Conservation (phyloP, 1,140 invertebrate species). For the Heliconius melpomene region DNA sequence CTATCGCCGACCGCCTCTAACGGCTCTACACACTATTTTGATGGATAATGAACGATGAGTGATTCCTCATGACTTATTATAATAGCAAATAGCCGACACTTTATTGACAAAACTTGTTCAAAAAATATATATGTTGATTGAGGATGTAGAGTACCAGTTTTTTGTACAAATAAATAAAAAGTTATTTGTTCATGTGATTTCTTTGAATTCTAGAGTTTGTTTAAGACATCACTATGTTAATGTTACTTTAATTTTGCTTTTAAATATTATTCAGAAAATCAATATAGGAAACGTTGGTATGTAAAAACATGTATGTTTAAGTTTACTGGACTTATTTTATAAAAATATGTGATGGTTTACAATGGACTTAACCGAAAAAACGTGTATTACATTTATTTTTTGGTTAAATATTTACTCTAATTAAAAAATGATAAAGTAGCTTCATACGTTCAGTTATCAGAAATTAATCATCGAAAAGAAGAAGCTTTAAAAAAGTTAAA, state of each 20-base stretch:
- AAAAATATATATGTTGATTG: constrained; percentile 21
- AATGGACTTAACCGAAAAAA: not conserved
- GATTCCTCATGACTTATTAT: constrained; percentile 54
- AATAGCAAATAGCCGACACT: constrained; percentile 58
- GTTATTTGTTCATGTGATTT: constrained; percentile 11
- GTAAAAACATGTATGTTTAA: not conserved
- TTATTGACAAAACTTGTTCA: constrained; percentile 50
- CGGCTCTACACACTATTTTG: constrained; percentile 33
- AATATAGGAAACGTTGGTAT: not conserved
- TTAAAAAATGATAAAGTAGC: no score
- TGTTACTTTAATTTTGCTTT: constrained; percentile 13
- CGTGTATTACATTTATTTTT: no score
- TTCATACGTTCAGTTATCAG: no score
- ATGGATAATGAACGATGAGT: constrained; percentile 59
- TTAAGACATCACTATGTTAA: constrained; percentile 1
- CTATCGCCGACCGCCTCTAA: constrained; percentile 51
- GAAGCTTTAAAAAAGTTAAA: no score
- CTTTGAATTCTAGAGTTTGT: not conserved
- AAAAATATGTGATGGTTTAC: not conserved
- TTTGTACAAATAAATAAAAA: constrained; percentile 29
- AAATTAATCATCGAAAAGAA: no score
- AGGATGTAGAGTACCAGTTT: constrained; percentile 20
- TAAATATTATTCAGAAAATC: not conserved
- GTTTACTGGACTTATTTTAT: not conserved
- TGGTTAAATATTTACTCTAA: no score